Evolutionary conservation across 1,140 invertebrate genomes (phyloP), one percentile per base, ranked within the genome.

Genomic region (Cherax destructor): DNA sequence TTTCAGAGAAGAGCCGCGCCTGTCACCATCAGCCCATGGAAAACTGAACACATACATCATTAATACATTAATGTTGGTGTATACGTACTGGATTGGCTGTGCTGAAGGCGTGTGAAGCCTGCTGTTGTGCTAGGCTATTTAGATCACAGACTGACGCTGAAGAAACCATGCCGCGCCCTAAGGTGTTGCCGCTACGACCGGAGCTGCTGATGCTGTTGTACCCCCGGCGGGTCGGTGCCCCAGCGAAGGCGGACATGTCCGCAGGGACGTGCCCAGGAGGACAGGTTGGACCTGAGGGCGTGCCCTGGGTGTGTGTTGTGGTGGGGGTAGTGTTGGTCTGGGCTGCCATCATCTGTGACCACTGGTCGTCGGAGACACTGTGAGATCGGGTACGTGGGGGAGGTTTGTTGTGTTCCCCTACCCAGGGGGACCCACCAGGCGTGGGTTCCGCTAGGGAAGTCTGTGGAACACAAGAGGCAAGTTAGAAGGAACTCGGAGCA

Each of bases 121-220:
- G 93, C 65, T 92, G 92, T 65, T 91, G 91, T 49, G 78, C 56
- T 30, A 92, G 85, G 52, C 89, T 87, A 83, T 92, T 93, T 30
- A 92, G 93, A 52, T 92, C 93, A 87, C 92, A 92, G 49, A 93
- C 92, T 3, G 93, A 93, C 18, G 92, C 88, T 21, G 92, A 93
- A 59, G 92, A 92, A 10, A 92, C 91, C 92, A 93, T 93, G 83
- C 92, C 92, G 3, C 92, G 80, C 3, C 86, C 91, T 9, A 91
- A n/a, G 16, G 83, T 84, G 69, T 52, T 24, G 61, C 86, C 81
- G 21, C 92, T 74, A 4, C 88, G 61, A 18, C 81, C 72, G 93
- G 88, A 81, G 92, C 85, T 76, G 94, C 91, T 83, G 88, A 94
- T 52, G 94, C 95, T 95, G 93, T 95, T 95, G 84, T 95, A 95